Percentiles rank a stretch among this genome's conserved stretches.
Evolutionary conservation across 2,888 invertebrate species (phyloP).

Genomic region (Thumatha senex): DNA sequence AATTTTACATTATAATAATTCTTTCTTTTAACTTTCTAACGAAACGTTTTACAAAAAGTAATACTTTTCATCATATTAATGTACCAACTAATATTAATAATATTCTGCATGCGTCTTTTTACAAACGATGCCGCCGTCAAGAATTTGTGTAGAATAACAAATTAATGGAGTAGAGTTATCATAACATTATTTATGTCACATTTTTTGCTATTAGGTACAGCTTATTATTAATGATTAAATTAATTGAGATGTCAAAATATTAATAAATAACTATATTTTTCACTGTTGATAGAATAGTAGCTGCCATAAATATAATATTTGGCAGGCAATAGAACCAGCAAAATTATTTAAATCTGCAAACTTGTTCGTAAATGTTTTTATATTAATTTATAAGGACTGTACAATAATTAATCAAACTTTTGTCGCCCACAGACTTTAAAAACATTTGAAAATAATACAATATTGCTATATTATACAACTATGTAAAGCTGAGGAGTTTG

Average conservation of each 20-base stretch:
- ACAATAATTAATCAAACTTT: constrained; percentile 7
- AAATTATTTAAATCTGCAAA: constrained; percentile 16
- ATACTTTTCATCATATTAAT: constrained; percentile 51
- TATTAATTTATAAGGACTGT: not conserved
- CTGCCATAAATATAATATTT: constrained; percentile 30
- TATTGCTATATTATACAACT: too few relatives aligned
- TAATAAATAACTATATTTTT: constrained; percentile 28
- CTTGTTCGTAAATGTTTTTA: not conserved
- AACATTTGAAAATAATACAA: too few relatives aligned
- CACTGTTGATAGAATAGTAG: constrained; percentile 22
- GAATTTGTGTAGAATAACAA: constrained; percentile 42
- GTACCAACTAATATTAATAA: constrained; percentile 64
- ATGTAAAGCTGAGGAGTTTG: too few relatives aligned
- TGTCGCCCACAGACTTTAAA: not conserved
- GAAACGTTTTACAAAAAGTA: too few relatives aligned
- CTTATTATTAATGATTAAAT: constrained; percentile 3
- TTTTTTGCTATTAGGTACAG: not conserved
- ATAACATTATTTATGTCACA: not conserved
- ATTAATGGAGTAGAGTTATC: constrained; percentile 31
- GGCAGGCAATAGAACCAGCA: constrained; percentile 13
- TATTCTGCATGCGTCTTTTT: constrained; percentile 67
- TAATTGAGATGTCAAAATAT: constrained; percentile 15
- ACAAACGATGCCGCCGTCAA: constrained; percentile 72
- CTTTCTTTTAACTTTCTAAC: too few relatives aligned
- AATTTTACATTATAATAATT: too few relatives aligned